Evolutionary conservation across 2,888 invertebrate genomes (phyloP).

Genomic region (Meloe dianella): DNA sequence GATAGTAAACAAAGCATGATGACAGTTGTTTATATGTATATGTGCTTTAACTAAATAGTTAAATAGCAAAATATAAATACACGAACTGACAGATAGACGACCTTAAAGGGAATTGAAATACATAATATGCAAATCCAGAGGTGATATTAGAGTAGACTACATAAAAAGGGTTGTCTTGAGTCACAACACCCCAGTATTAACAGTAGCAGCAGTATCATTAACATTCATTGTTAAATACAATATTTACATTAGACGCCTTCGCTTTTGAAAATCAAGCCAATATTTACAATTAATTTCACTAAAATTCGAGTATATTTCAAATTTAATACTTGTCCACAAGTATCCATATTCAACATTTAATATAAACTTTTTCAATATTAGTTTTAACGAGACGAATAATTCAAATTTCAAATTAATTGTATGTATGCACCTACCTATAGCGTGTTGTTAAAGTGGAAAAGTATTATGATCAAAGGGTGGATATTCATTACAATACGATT

Average conservation of each 20-base stretch:
- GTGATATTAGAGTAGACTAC: conserved; percentile 47
- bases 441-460: background rate
- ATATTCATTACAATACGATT: conserved; percentile 1
- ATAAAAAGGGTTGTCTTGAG: conserved; percentile 50
- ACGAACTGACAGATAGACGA: conserved; percentile 27
- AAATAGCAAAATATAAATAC: conserved; percentile 30
- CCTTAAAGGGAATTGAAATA: conserved; percentile 48
- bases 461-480: background rate
- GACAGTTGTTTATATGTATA: conserved; percentile 15
- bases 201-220: conserved; percentile 44
- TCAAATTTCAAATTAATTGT: background rate
- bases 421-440: background rate
- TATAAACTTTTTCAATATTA: background rate
- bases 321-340: conserved; percentile 39
- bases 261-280: conserved; percentile 50
- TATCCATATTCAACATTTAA: conserved; percentile 31
- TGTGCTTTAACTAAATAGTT: conserved; percentile 17
- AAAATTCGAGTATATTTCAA: conserved; percentile 46
- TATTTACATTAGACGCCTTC: conserved; percentile 51
- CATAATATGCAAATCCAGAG: conserved; percentile 52
- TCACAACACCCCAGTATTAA: conserved; percentile 22
- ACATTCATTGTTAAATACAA: conserved; percentile 54
- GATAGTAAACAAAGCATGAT: conserved; percentile 24
- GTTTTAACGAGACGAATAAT: background rate
- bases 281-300: conserved; percentile 54